These are phyloP conservation scores for Galerucella nymphaeae DNA, from an alignment of 2,888 invertebrate species.

Conservation along the genomic window DNA sequence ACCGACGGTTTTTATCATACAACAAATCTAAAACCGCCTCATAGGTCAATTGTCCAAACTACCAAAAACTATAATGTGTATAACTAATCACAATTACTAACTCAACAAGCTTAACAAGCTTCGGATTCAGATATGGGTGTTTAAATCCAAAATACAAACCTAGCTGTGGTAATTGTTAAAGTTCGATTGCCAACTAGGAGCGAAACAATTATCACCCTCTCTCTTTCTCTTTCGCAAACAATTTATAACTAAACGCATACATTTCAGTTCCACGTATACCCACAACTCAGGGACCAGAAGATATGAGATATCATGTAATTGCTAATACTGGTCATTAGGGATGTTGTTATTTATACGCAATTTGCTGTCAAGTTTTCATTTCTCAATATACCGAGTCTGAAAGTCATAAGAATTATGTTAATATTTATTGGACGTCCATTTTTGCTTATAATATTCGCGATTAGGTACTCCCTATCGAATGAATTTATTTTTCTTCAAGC, in stretches of 20 bases:
- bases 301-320: background rate
- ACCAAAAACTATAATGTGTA: background rate
- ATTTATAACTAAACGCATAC: constrained; percentile 28
- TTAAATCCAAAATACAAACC: constrained; percentile 14
- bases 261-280: constrained; percentile 13
- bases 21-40: too few species aligned
- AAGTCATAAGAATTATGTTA: too few species aligned
- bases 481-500: too few species aligned
- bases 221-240: constrained; percentile 6
- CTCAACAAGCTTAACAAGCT: constrained; percentile 12
- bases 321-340: background rate
- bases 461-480: too few species aligned
- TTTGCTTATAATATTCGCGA: too few species aligned
- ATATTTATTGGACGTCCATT: too few species aligned
- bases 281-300: background rate
- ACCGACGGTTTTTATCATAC: too few species aligned
- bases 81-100: background rate
- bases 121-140: background rate
- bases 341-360: background rate
- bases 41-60: background rate
- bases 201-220: constrained; percentile 15
- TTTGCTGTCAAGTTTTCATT: background rate
- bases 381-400: background rate
- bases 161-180: constrained; percentile 28
- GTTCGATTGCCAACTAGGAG: constrained; percentile 30